Evolutionary conservation across 1,140 invertebrate species (phyloP).

Genomic region (Drepana arcuata): DNA sequence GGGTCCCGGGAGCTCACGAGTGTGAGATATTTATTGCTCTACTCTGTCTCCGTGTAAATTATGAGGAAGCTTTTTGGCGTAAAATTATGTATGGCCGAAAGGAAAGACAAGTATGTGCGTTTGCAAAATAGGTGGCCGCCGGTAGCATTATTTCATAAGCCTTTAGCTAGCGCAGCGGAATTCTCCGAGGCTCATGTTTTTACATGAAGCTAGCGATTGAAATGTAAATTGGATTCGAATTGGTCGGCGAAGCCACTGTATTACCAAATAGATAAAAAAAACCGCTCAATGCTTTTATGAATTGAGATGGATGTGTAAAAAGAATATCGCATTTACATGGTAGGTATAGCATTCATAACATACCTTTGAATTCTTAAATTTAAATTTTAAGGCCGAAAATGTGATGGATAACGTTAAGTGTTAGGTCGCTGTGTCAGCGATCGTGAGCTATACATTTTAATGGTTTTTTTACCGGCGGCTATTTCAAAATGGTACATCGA

Average conservation of each 20-base stretch:
- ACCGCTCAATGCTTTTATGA: conserved; percentile 22
- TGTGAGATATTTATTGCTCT: conserved; percentile 21
- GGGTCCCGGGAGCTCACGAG: conserved; percentile 6
- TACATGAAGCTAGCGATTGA: conserved; percentile 53
- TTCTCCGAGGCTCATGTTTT: conserved; percentile 42
- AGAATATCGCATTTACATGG: too few relatives aligned
- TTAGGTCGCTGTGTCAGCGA: too few relatives aligned
- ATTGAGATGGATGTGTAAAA: conserved; percentile 20
- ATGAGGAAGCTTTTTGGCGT: conserved; percentile 19
- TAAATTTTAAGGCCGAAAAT: too few relatives aligned
- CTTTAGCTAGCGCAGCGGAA: conserved; percentile 15
- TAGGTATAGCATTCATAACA: too few relatives aligned
- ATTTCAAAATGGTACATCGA: too few relatives aligned
- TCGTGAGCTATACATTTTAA: too few relatives aligned
- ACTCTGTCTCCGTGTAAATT: conserved; percentile 17
- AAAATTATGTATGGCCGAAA: conserved; percentile 1
- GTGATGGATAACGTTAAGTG: too few relatives aligned
- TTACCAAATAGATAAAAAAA: conserved; percentile 32
- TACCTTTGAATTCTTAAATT: too few relatives aligned
- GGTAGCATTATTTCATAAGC: conserved; percentile 44
- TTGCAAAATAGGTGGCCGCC: background rate
- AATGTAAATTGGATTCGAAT: conserved; percentile 56
- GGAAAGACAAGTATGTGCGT: background rate
- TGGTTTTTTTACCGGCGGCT: too few relatives aligned
- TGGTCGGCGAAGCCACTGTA: conserved; percentile 42